phyloP scores from a whole-genome alignment of 2,113 vertebrate species.

The Microtus pennsylvanicus region DNA sequence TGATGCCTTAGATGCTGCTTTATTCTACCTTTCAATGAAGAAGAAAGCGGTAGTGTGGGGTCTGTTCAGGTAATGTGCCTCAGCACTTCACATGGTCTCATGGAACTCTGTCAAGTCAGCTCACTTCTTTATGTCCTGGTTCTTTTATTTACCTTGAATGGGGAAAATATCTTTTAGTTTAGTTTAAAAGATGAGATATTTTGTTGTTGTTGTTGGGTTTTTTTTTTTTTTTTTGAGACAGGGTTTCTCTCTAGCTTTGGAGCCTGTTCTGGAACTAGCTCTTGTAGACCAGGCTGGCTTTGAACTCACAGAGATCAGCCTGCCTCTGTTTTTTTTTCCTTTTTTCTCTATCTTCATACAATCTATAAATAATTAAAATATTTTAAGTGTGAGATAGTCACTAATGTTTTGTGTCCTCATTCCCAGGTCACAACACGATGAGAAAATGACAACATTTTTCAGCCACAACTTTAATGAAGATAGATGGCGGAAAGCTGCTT shows the following conservation, averaged over 20 bases:
- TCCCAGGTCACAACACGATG: slow-evolving; percentile 95
- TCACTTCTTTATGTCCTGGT: neutral
- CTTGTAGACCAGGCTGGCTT: too few species aligned
- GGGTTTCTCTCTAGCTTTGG: too few species aligned
- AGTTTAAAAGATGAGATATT: neutral
- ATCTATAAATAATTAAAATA: slow-evolving; percentile 19
- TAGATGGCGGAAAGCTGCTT: slow-evolving; percentile 97
- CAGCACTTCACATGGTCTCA: neutral
- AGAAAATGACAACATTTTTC: slow-evolving; percentile 99
- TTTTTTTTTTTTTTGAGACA: too few species aligned
- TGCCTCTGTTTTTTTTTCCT: neutral
- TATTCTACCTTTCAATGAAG: slow-evolving; percentile 99
- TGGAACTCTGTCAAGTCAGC: neutral
- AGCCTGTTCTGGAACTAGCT: too few species aligned
- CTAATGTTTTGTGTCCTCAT: slow-evolving; percentile 64
- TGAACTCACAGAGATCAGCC: too few species aligned
- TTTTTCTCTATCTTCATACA: neutral
- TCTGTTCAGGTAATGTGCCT: slow-evolving; percentile 92
- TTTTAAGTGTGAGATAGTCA: slow-evolving; percentile 9
- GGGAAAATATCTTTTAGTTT: neutral
- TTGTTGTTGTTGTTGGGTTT: too few species aligned
- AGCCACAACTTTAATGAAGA: slow-evolving; percentile 99
- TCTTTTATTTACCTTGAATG: slow-evolving; percentile 2
- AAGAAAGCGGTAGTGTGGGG: slow-evolving; percentile 99
- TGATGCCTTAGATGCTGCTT: slow-evolving; percentile 96